phyloP scores from a whole-genome alignment of 1,140 invertebrate species.

The Aphelinus certus region DNA sequence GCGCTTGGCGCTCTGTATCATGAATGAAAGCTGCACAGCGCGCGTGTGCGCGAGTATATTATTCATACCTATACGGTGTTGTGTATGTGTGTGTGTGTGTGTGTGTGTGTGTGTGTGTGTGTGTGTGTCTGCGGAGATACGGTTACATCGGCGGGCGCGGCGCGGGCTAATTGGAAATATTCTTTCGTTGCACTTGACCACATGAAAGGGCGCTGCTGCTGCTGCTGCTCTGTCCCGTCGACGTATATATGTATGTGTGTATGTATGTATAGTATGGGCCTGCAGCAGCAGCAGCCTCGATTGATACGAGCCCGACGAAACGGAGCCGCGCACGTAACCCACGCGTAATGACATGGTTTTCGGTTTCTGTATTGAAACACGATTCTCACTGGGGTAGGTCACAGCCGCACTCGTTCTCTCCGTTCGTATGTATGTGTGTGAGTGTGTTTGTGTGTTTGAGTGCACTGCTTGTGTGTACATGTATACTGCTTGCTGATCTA shows the following conservation, averaged over 20 bases:
- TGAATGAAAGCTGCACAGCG: neutral
- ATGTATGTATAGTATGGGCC: neutral
- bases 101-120: neutral
- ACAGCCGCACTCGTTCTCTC: constrained; percentile 11
- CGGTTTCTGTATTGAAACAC: constrained; percentile 65
- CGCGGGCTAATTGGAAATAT: constrained; percentile 10
- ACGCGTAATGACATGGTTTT: constrained; percentile 62
- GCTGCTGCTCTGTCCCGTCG: too few species aligned
- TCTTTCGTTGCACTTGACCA: constrained; percentile 12
- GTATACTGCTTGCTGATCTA: too few species aligned
- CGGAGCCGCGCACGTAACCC: constrained; percentile 9
- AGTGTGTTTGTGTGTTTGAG: constrained; percentile 10
- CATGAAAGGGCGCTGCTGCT: neutral
- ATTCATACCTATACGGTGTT: neutral
- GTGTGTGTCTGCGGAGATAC: neutral
- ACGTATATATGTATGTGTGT: neutral
- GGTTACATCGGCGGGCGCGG: neutral
- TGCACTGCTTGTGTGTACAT: too few species aligned
- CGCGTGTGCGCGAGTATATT: neutral
- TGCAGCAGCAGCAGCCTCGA: neutral
- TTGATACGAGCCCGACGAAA: neutral
- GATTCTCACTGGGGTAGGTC: constrained; percentile 63
- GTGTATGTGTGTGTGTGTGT: neutral
- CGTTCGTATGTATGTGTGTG: constrained; percentile 33
- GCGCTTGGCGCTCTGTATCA: too few species aligned